Evolutionary conservation across 2,113 vertebrate species (phyloP).

Genomic region (Colistium nudipinnis): DNA sequence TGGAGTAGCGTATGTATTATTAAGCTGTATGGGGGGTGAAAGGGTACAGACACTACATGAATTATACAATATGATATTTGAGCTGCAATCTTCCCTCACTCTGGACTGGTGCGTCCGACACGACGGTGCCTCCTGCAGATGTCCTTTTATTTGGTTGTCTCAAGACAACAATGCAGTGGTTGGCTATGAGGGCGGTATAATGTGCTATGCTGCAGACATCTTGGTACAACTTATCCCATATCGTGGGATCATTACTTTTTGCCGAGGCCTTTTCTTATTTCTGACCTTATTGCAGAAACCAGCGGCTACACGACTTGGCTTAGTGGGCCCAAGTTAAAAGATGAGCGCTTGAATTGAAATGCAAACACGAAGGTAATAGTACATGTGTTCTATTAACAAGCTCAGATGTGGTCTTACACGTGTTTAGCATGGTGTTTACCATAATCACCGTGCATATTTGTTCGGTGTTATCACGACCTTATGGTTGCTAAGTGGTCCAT

Average conservation of each 20-base stretch:
- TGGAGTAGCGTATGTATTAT: conserved; percentile 54
- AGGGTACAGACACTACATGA: conserved; percentile 63
- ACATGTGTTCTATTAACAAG: too few species aligned
- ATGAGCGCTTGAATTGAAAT: too few species aligned
- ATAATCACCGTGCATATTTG: too few species aligned
- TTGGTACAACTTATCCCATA: too few species aligned
- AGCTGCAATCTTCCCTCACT: conserved; percentile 34
- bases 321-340: too few species aligned
- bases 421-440: too few species aligned
- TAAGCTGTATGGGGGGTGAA: conserved; percentile 45
- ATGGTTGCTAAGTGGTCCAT: too few species aligned
- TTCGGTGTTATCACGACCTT: too few species aligned
- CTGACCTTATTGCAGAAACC: background rate
- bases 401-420: too few species aligned
- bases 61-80: conserved; percentile 65
- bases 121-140: conserved; percentile 12
- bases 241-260: background rate
- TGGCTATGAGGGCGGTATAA: background rate
- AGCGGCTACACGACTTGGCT: background rate
- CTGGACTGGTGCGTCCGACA: conserved; percentile 18
- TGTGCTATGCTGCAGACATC: background rate
- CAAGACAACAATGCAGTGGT: background rate
- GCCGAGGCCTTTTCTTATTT: background rate
- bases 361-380: too few species aligned
- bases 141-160: conserved; percentile 10